Conservation (phyloP, 1,140 invertebrate genomes). For the Acyrthosiphon pisum region DNA sequence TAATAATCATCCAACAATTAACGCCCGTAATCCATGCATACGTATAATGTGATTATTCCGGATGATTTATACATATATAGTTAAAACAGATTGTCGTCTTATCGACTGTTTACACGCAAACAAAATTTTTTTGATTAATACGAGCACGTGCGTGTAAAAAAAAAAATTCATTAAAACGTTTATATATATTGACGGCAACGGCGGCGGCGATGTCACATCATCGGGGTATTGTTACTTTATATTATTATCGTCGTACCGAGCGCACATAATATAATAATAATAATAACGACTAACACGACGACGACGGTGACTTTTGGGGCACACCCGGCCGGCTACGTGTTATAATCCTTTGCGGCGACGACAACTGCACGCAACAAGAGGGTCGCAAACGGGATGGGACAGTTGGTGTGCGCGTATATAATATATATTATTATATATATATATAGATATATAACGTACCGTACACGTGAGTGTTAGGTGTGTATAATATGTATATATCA, state of each 20-base stretch:
- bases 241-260: background rate
- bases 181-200: background rate
- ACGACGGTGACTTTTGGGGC: background rate
- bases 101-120: background rate
- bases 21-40: background rate
- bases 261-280: background rate
- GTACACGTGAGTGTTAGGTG: background rate
- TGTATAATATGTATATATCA: background rate
- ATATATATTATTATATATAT: background rate
- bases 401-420: background rate
- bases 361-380: constrained; percentile 27
- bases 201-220: background rate
- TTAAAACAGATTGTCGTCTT: background rate
- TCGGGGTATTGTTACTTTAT: background rate
- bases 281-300: background rate
- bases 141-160: background rate
- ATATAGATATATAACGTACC: background rate
- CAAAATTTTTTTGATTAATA: background rate
- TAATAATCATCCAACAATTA: background rate
- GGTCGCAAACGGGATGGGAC: background rate
- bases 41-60: background rate
- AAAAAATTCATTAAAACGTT: background rate
- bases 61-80: background rate
- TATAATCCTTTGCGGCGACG: constrained; percentile 27
- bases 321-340: background rate